Evolutionary conservation across 2,797 vertebrate genomes (phyloP).

Genomic region (Pristis pectinata): DNA sequence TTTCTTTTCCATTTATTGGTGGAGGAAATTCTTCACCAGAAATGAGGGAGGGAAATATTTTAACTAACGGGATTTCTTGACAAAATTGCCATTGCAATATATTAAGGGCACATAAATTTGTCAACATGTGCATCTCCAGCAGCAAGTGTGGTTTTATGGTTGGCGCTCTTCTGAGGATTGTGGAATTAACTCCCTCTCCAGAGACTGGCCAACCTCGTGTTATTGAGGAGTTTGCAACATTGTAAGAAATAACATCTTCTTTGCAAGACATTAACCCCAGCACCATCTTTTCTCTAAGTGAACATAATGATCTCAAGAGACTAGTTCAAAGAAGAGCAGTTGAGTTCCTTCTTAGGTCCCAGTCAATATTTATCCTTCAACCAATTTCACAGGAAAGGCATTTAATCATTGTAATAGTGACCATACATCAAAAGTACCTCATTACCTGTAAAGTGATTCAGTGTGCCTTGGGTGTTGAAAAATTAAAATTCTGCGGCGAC

Average conservation of each 20-base stretch:
- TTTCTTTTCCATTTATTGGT: background rate
- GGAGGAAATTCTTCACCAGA: background rate
- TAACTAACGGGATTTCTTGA: background rate
- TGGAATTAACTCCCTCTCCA: background rate
- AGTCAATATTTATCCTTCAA: background rate
- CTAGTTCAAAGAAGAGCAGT: background rate
- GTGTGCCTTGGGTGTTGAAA: background rate
- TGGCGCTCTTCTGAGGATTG: background rate
- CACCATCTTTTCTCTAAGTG: background rate
- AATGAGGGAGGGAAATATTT: background rate
- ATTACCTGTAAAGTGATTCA: background rate
- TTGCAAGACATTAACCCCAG: too few species aligned
- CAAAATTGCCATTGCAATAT: background rate
- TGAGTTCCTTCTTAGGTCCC: background rate
- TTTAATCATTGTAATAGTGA: background rate
- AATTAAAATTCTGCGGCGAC: background rate
- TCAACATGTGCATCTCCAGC: background rate
- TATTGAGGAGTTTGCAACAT: too few species aligned
- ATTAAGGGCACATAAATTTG: background rate
- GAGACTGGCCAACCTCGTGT: background rate
- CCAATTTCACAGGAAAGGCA: background rate
- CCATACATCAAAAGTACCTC: background rate
- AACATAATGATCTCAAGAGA: background rate
- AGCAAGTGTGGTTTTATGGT: background rate
- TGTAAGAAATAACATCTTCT: background rate